A percentile compares a stretch with the other conserved stretches of the same genome.
phyloP scores from a whole-genome alignment of 2,888 invertebrate genomes.

The Eilema caniola region DNA sequence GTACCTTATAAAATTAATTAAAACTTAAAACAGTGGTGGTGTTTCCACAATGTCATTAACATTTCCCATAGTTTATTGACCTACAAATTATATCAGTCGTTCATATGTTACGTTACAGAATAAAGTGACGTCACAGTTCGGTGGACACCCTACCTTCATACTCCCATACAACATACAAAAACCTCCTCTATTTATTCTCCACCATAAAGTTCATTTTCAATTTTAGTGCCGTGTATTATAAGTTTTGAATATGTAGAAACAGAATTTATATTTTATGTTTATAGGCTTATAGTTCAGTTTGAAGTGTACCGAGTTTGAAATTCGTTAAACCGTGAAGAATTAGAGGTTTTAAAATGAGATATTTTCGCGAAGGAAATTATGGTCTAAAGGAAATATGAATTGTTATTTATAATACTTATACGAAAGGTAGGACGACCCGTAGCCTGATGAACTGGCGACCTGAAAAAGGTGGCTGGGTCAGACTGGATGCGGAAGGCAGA shows the following conservation, averaged over 20 bases:
- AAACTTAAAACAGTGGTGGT: not conserved
- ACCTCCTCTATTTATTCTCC: not conserved
- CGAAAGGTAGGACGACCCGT: too few relatives aligned
- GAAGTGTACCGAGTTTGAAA: constrained; percentile 8
- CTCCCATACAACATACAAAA: constrained; percentile 28
- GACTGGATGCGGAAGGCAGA: too few relatives aligned
- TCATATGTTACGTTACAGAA: constrained; percentile 69
- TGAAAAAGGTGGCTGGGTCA: too few relatives aligned
- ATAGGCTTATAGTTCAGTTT: constrained; percentile 1
- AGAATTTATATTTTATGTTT: constrained; percentile 17
- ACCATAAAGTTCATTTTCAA: constrained; percentile 28
- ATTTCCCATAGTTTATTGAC: constrained; percentile 57
- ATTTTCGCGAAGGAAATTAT: constrained; percentile 62
- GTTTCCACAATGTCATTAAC: constrained; percentile 35
- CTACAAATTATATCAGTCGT: constrained; percentile 60
- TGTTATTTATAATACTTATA: constrained; percentile 33
- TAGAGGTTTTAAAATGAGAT: constrained; percentile 58
- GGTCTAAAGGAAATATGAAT: constrained; percentile 46
- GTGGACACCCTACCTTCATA: constrained; percentile 68
- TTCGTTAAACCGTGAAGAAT: constrained; percentile 53
- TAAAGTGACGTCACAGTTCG: constrained; percentile 68
- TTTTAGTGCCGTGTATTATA: not conserved
- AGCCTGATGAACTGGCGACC: too few relatives aligned
- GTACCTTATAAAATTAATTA: not conserved
- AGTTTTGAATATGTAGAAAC: not conserved